Percentiles rank a stretch among this genome's conserved stretches.
phyloP scores from a whole-genome alignment of 2,888 invertebrate genomes.

The Caenorhabditis sp. region DNA sequence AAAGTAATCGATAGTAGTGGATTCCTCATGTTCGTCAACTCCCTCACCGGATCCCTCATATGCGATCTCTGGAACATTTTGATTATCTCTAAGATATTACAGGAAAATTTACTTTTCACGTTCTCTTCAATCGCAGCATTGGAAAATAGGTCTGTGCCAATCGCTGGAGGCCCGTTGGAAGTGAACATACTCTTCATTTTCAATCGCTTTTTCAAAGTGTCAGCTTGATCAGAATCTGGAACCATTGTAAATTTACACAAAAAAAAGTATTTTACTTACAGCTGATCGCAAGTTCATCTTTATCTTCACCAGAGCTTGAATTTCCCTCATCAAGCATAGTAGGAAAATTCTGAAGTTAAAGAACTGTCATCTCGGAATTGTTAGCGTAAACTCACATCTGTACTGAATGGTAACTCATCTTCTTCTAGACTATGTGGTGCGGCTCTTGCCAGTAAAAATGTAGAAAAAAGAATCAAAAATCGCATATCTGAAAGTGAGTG shows the following conservation, averaged over 20 bases:
- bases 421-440: conserved; percentile 39
- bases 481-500: conserved; percentile 61
- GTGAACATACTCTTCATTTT: conserved; percentile 55
- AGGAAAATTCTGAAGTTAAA: conserved; percentile 36
- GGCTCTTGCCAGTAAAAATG: conserved; percentile 22
- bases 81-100: too few relatives aligned
- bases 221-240: conserved; percentile 54
- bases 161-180: conserved; percentile 52
- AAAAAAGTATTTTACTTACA: too few relatives aligned
- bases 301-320: conserved; percentile 44
- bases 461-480: conserved; percentile 44
- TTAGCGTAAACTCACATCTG: conserved; percentile 37
- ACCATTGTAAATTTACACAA: neutral
- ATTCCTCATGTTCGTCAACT: conserved; percentile 28
- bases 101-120: conserved; percentile 31
- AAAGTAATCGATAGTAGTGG: conserved; percentile 33
- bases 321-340: conserved; percentile 23
- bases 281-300: conserved; percentile 37
- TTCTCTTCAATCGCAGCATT: conserved; percentile 47
- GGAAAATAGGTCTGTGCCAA: conserved; percentile 52
- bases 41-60: conserved; percentile 57
- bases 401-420: conserved; percentile 53
- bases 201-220: conserved; percentile 39
- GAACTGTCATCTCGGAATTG: neutral
- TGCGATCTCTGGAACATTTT: conserved; percentile 39